phyloP scores from a whole-genome alignment of 2,888 invertebrate genomes.

The Rhingia rostrata region DNA sequence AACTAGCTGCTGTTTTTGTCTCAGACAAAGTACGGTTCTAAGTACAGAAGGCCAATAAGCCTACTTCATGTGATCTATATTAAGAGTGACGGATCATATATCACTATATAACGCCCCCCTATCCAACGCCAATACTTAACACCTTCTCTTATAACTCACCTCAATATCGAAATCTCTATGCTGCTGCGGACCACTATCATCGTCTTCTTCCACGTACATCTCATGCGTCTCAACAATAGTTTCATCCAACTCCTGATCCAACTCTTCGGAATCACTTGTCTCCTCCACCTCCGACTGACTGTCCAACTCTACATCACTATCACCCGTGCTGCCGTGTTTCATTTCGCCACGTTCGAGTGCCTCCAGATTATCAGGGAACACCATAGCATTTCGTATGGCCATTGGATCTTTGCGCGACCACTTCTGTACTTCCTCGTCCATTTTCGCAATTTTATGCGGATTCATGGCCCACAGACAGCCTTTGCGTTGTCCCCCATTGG shows the following conservation, averaged over 20 bases:
- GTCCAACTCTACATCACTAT: slow-evolving; percentile 85
- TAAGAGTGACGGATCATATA: too few relatives aligned
- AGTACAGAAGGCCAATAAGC: too few relatives aligned
- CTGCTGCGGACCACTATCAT: slow-evolving; percentile 81
- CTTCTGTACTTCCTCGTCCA: slow-evolving; percentile 99
- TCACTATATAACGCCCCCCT: too few relatives aligned
- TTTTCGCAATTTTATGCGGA: slow-evolving; percentile 96
- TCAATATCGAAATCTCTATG: slow-evolving; percentile 86
- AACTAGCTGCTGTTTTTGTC: too few relatives aligned
- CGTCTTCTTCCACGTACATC: slow-evolving; percentile 82
- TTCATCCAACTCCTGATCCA: slow-evolving; percentile 85
- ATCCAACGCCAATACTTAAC: too few relatives aligned
- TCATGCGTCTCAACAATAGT: slow-evolving; percentile 83
- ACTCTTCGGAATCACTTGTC: slow-evolving; percentile 84
- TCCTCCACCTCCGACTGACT: slow-evolving; percentile 83
- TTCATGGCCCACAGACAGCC: slow-evolving; percentile 98
- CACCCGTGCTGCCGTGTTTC: slow-evolving; percentile 89
- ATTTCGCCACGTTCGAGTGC: slow-evolving; percentile 93
- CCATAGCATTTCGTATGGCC: slow-evolving; percentile 96
- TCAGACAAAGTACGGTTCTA: too few relatives aligned
- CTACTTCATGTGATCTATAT: too few relatives aligned
- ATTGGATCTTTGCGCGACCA: slow-evolving; percentile 98
- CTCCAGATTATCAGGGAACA: slow-evolving; percentile 94
- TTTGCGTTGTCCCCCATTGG: slow-evolving; percentile 92
- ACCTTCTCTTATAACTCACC: slow-evolving; percentile 78